Base-by-base conservation (phyloP, 2,113 vertebrate genomes). In the Gobio gobio region DNA sequence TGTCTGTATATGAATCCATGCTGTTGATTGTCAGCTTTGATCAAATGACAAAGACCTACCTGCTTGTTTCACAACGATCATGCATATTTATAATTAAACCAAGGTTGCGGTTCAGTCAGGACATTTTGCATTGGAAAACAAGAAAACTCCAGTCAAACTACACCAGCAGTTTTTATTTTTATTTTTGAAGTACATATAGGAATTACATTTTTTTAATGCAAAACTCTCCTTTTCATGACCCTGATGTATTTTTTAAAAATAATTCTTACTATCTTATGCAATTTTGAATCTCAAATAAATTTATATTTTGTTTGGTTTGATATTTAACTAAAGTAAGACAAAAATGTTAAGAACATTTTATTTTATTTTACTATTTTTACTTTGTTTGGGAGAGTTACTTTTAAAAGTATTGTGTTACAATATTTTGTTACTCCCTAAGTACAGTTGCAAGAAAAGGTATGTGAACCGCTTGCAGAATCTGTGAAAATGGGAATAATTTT, bases 11-110 rank as follows among this genome's bases (percentile, higher is more conserved):
- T 51, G 7, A 77, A 77, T 76, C 24, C 24, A 68, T n/a, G 79
- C 4, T 51, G 61, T 49, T 22, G 26, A 51, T 54, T 68, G 61
- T 82, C 79, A 82, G 79, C 63, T 82, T 68, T 68, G 10, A 82
- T 68, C 79, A 82, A 26, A 82, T 66, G 61, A 82, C 79, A 68
- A 47, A 64, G 58, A 80, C 43, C 78, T 80, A 82, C 79, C 79
- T 81, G 78, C 61, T 29, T 29, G 36, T 6, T 82, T 10, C 26
- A 51, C 10, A 4, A 49, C 3, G 10, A 14, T 70, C 78, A 22
- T 24, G 54, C 76, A 78, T 22, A 40, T 36, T n/a, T 20, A 4
- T 40, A 78, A 78, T 59, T 7, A 75, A 75, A 75, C 47, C n/a
- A 75, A 51, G 45, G 73, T 18, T 47, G n/a, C n/a, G 8, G 13